phyloP scores from a whole-genome alignment of 2,113 vertebrate genomes.

The Pluvianellus socialis region DNA sequence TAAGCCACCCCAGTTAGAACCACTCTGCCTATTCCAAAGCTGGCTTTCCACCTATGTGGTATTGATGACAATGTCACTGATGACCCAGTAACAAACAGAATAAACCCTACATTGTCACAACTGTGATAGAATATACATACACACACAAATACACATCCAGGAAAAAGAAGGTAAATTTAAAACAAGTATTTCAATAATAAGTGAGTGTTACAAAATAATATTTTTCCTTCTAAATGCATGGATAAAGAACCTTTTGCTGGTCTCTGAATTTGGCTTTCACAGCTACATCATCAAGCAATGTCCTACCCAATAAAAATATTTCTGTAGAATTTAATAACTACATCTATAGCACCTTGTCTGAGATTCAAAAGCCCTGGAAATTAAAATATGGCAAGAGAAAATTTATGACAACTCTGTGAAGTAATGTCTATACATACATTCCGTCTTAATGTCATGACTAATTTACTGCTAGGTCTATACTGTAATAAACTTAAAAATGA shows the following conservation, averaged over 20 bases:
- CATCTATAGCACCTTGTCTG: slow-evolving; percentile 73
- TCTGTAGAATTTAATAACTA: slow-evolving; percentile 73
- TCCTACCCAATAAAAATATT: slow-evolving; percentile 78
- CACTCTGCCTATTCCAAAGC: not conserved
- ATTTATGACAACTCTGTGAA: slow-evolving; percentile 71
- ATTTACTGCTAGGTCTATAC: slow-evolving; percentile 72
- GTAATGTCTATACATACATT: slow-evolving; percentile 68
- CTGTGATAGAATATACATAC: not conserved
- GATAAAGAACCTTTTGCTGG: slow-evolving; percentile 74
- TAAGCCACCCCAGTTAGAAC: not conserved
- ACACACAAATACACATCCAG: not conserved
- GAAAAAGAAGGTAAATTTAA: not conserved
- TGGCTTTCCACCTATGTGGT: not conserved
- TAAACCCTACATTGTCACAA: not conserved
- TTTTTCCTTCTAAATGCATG: slow-evolving; percentile 66
- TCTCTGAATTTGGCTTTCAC: slow-evolving; percentile 70
- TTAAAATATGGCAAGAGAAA: slow-evolving; percentile 68
- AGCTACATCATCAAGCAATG: slow-evolving; percentile 65
- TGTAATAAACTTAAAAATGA: slow-evolving; percentile 66
- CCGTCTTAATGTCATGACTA: slow-evolving; percentile 73
- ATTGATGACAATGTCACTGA: not conserved
- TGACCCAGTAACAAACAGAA: not conserved
- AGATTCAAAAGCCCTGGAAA: slow-evolving; percentile 69
- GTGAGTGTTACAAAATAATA: slow-evolving; percentile 47
- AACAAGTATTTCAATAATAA: slow-evolving; percentile 11